These are phyloP conservation scores for Pelecanoides urinatrix DNA, from an alignment of 2,113 vertebrate genomes.

Conservation along the genomic window DNA sequence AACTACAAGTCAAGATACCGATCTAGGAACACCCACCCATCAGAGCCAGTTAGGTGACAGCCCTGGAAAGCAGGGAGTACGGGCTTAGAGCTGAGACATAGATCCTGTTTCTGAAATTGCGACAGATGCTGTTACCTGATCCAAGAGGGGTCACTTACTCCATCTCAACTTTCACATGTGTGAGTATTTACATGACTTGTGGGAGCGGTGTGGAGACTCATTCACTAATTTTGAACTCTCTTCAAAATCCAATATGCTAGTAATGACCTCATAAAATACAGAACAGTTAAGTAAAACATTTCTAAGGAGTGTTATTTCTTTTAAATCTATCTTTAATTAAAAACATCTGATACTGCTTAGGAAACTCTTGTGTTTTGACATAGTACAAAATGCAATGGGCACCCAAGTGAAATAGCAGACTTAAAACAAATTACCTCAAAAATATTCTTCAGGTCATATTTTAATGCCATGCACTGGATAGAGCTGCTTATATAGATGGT, in stretches of 20 bases:
- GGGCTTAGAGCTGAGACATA: background rate
- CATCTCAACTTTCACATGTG: background rate
- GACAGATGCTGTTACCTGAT: conserved; percentile 28
- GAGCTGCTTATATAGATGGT: background rate
- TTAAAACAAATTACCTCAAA: background rate
- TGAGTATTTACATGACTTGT: background rate
- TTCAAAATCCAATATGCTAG: background rate
- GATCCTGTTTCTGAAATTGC: conserved; percentile 7
- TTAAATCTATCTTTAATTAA: background rate
- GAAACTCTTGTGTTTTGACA: background rate
- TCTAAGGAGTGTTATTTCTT: background rate
- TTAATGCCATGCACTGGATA: background rate
- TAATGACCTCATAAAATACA: background rate
- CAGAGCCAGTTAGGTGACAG: background rate
- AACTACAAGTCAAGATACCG: background rate
- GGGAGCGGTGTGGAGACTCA: background rate
- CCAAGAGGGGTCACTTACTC: background rate
- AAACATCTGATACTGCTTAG: background rate
- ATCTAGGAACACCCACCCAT: background rate
- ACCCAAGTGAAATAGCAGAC: background rate
- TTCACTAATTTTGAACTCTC: conserved; percentile 7
- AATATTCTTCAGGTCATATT: background rate
- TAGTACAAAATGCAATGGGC: background rate
- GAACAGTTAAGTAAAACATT: background rate
- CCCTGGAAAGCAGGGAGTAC: background rate